A percentile compares a stretch with the other conserved stretches of the same genome.
These are phyloP conservation scores for Ptilorrhoa leucosticta DNA, from an alignment of 2,113 vertebrate species.

Conservation along the genomic window DNA sequence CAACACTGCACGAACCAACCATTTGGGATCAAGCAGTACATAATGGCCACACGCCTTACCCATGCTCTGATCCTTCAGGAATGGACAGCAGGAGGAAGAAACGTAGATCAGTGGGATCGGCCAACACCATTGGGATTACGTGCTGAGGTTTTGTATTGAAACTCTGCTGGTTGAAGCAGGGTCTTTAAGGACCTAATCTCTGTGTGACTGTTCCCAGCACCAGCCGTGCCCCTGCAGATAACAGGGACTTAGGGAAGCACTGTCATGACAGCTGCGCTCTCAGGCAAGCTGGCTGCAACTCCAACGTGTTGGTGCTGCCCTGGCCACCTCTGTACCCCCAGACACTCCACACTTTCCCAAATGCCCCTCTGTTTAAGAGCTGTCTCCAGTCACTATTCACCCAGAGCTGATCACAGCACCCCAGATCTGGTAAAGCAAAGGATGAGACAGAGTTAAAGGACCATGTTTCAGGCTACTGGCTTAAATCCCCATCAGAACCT, in stretches of 20 bases:
- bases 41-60: background rate
- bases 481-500: background rate
- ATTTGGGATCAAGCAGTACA: background rate
- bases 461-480: background rate
- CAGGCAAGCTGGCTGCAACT: background rate
- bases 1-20: accelerated
- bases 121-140: background rate
- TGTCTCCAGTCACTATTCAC: background rate
- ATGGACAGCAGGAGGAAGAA: background rate
- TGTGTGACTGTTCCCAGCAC: slow-evolving; percentile 11
- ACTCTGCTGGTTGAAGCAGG: background rate
- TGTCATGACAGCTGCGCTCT: accelerated
- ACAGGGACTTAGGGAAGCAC: background rate
- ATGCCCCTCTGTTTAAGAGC: background rate
- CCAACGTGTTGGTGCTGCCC: accelerated
- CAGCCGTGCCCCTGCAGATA: background rate
- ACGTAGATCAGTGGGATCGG: accelerated
- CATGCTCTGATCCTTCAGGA: background rate
- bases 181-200: slow-evolving; percentile 44
- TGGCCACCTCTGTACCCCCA: background rate
- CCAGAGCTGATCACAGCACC: background rate
- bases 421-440: background rate
- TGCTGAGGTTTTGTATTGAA: background rate
- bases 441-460: background rate
- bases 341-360: background rate